These are phyloP conservation scores for Limulus polyphemus DNA, from an alignment of 2,888 invertebrate genomes.

Conservation along the genomic window DNA sequence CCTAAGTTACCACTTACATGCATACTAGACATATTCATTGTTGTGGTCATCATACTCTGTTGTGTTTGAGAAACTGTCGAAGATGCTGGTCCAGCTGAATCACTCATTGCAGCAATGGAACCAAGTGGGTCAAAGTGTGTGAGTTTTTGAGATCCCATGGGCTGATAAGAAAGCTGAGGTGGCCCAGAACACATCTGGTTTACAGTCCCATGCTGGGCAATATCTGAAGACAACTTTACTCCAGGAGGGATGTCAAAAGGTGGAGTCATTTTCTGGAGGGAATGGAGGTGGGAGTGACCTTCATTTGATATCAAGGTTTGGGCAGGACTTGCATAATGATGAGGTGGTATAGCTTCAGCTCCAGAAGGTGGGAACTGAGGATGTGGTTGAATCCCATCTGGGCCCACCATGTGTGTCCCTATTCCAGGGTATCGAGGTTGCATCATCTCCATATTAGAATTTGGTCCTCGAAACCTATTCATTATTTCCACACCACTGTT, in stretches of 20 bases:
- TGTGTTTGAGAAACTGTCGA: constrained; percentile 49
- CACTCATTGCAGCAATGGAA: constrained; percentile 87
- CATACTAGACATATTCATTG: constrained; percentile 27
- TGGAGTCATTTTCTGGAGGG: constrained; percentile 27
- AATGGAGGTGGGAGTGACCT: constrained; percentile 25
- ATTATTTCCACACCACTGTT: constrained; percentile 27
- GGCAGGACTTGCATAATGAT: constrained; percentile 16
- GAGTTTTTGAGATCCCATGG: constrained; percentile 21
- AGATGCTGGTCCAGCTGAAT: constrained; percentile 47
- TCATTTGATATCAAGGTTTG: constrained; percentile 13
- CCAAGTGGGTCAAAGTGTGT: constrained; percentile 82
- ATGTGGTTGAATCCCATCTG: constrained; percentile 15
- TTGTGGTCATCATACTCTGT: constrained; percentile 25
- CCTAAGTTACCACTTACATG: constrained; percentile 22
- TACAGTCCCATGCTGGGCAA: background rate
- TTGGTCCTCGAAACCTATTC: constrained; percentile 32
- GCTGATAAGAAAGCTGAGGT: no score
- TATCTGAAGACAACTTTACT: constrained; percentile 17
- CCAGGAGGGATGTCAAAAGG: constrained; percentile 22
- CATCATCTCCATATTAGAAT: constrained; percentile 28
- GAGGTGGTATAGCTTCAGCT: constrained; percentile 12
- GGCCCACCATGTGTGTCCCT: constrained; percentile 18
- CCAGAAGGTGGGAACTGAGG: constrained; percentile 9
- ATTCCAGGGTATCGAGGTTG: constrained; percentile 21
- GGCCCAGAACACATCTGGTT: no score